phyloP scores from a whole-genome alignment of 2,797 vertebrate species.

The Otus scops region DNA sequence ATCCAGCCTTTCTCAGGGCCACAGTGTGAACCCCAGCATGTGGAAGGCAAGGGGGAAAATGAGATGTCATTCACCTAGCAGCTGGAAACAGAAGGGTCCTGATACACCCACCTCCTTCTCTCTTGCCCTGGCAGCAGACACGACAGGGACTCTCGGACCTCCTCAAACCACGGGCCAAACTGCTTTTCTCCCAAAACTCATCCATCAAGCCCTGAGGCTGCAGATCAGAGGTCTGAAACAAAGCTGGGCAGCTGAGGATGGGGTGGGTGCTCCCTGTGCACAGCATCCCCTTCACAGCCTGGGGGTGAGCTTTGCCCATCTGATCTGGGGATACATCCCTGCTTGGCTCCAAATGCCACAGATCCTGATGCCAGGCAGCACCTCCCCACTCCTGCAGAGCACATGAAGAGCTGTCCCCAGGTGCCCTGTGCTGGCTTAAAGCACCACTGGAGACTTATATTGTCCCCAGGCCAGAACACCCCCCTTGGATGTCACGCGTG shows the following conservation, averaged over 20 bases:
- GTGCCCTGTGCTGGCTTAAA: background rate
- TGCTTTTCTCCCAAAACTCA: background rate
- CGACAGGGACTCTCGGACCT: background rate
- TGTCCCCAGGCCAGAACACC: background rate
- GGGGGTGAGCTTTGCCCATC: background rate
- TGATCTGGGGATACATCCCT: background rate
- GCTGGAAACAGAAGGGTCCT: background rate
- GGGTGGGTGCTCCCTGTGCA: background rate
- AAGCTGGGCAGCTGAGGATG: background rate
- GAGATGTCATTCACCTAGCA: background rate
- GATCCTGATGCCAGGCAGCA: background rate
- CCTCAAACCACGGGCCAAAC: background rate
- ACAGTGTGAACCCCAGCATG: fast-evolving
- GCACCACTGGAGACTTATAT: fast-evolving
- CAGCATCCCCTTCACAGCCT: fast-evolving
- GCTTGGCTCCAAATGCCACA: background rate
- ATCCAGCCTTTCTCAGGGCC: background rate
- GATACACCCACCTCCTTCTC: background rate
- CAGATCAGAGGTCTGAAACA: fast-evolving
- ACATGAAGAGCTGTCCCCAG: background rate
- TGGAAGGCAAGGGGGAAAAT: background rate
- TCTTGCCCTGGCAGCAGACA: background rate
- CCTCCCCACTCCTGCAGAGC: background rate
- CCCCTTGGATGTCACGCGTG: background rate
- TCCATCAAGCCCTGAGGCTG: background rate